Evolutionary conservation across 2,113 vertebrate species (phyloP).

Genomic region (Toxostoma redivivum): DNA sequence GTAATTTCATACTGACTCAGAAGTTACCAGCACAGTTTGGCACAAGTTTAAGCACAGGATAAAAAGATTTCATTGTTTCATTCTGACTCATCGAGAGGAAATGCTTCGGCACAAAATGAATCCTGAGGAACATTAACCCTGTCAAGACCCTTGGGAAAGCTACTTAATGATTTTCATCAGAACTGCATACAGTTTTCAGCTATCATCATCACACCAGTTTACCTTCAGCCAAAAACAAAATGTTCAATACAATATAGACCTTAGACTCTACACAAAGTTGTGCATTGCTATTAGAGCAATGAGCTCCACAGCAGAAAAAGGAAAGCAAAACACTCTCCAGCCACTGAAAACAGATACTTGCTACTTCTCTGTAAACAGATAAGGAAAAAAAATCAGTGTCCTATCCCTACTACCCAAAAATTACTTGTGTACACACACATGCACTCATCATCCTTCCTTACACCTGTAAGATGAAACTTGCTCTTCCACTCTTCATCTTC

Average conservation of each 20-base stretch:
- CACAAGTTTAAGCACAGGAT: neutral
- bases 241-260: neutral
- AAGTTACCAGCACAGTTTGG: neutral
- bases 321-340: neutral
- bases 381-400: neutral
- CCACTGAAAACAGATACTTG: neutral
- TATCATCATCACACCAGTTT: rapidly evolving
- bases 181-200: neutral
- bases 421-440: rapidly evolving
- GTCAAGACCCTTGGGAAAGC: neutral
- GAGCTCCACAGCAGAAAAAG: neutral
- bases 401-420: neutral
- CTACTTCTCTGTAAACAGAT: neutral
- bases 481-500: neutral
- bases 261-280: neutral
- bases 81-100: slow-evolving; percentile 60
- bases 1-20: neutral
- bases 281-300: neutral
- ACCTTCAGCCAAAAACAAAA: neutral
- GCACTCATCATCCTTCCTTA: neutral
- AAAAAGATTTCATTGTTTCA: slow-evolving; percentile 54
- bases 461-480: neutral
- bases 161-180: neutral
- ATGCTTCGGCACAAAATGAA: slow-evolving; percentile 50
- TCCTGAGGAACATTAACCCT: slow-evolving; percentile 48